Conservation (phyloP, 2,888 invertebrate species). For the Drosophila kambysellisi region DNA sequence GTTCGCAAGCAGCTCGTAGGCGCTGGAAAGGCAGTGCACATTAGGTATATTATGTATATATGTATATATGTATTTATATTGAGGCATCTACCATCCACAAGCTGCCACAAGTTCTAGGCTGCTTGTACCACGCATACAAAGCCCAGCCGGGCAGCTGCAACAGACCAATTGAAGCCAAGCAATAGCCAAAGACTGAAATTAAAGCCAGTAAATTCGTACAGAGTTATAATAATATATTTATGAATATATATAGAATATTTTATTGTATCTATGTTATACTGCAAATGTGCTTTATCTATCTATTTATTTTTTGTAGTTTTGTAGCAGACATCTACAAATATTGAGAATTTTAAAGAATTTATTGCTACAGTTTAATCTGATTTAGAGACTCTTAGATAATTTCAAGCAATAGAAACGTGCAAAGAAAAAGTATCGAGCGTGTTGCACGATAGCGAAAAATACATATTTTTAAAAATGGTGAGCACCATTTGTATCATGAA, state of each 20-base stretch:
- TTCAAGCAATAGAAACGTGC: not conserved
- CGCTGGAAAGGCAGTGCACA: conserved; percentile 58
- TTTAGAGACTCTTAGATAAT: not conserved
- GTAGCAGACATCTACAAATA: too few species aligned
- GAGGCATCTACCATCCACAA: conserved; percentile 58
- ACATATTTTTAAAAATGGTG: conserved; percentile 1
- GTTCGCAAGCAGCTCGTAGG: conserved; percentile 70
- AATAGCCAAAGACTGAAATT: conserved; percentile 85
- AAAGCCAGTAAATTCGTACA: not conserved
- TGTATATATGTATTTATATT: not conserved
- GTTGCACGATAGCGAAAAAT: conserved; percentile 5
- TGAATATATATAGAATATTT: not conserved
- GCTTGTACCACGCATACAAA: conserved; percentile 73
- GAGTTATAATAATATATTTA: not conserved
- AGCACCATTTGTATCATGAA: not conserved
- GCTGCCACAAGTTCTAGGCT: conserved; percentile 46
- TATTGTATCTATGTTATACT: not conserved
- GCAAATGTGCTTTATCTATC: not conserved
- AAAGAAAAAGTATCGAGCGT: not conserved
- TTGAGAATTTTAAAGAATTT: not conserved
- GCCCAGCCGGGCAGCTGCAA: conserved; percentile 86
- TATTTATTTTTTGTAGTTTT: not conserved
- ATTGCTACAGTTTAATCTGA: not conserved
- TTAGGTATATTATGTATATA: not conserved
- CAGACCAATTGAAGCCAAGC: conserved; percentile 85